A percentile compares a stretch with the other conserved stretches of the same genome.
Evolutionary conservation across 2,888 invertebrate species (phyloP).

Genomic region (Altica lythri): DNA sequence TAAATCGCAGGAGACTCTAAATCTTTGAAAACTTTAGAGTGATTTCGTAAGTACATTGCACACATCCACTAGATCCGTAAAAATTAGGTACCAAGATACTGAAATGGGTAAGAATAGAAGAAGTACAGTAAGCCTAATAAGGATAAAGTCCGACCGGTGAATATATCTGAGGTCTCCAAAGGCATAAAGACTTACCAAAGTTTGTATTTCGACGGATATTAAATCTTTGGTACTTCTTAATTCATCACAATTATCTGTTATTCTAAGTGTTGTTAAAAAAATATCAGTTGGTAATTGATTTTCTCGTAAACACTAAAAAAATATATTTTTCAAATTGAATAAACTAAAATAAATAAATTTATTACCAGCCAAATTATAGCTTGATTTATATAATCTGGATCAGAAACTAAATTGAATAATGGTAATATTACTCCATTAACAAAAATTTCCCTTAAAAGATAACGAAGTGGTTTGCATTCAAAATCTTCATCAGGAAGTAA

Average conservation of each 20-base stretch:
- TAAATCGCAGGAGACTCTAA: no score
- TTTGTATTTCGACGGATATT: constrained; percentile 80
- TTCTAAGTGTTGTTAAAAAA: constrained; percentile 81
- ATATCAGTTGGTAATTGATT: constrained; percentile 77
- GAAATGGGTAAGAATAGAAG: no score
- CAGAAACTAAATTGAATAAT: constrained; percentile 76
- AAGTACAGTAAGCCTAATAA: no score
- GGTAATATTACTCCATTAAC: constrained; percentile 54
- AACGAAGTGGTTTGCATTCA: constrained; percentile 78
- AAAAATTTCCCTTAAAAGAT: constrained; percentile 70
- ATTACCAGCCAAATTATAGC: constrained; percentile 86
- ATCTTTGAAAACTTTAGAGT: no score
- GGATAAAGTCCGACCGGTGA: no score
- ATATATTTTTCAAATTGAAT: neutral
- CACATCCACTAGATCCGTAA: no score
- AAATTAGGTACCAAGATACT: no score
- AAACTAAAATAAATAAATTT: constrained; percentile 7
- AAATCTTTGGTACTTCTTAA: constrained; percentile 79
- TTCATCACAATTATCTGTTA: constrained; percentile 81
- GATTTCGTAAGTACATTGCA: no score
- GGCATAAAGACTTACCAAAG: constrained; percentile 65
- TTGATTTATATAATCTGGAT: constrained; percentile 92
- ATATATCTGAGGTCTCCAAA: no score
- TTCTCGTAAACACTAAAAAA: constrained; percentile 77
- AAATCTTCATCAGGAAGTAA: constrained; percentile 84